Percentiles rank a stretch among this genome's conserved stretches.
These are phyloP conservation scores for Pseudococcus longispinus DNA, from an alignment of 2,888 invertebrate genomes.

Conservation along the genomic window DNA sequence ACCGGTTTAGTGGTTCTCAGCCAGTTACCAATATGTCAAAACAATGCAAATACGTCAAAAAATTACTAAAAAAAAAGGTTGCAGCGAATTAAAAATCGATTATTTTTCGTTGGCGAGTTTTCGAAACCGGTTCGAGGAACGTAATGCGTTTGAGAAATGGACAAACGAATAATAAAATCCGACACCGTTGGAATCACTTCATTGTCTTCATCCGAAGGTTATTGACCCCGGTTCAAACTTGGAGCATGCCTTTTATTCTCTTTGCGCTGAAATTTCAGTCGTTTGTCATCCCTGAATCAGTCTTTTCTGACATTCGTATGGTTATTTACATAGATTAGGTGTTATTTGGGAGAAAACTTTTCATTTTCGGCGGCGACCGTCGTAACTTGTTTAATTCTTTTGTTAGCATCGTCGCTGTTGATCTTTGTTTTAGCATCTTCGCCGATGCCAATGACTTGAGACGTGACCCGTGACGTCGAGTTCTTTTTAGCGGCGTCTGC, in stretches of 20 bases:
- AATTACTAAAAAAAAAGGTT: too few species aligned
- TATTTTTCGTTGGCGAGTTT: not conserved
- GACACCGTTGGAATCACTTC: not conserved
- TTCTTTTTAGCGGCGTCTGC: not conserved
- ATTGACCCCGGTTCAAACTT: not conserved
- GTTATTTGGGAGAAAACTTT: not conserved
- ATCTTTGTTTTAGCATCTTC: not conserved
- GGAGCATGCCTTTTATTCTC: not conserved
- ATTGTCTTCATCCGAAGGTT: not conserved
- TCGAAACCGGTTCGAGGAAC: not conserved
- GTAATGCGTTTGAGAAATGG: not conserved
- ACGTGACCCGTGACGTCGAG: not conserved
- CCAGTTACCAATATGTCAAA: too few species aligned
- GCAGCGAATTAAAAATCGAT: too few species aligned
- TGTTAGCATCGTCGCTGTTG: constrained; percentile 23
- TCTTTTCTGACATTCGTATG: not conserved
- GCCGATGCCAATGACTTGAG: not conserved
- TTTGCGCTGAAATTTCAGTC: not conserved
- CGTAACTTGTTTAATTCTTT: not conserved
- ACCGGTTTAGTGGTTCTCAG: too few species aligned
- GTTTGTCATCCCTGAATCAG: not conserved
- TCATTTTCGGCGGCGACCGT: not conserved
- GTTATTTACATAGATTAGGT: not conserved
- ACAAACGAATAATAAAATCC: not conserved
- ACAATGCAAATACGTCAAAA: too few species aligned